These are phyloP conservation scores for Andrena bicolor DNA, from an alignment of 2,888 invertebrate genomes.

Conservation along the genomic window DNA sequence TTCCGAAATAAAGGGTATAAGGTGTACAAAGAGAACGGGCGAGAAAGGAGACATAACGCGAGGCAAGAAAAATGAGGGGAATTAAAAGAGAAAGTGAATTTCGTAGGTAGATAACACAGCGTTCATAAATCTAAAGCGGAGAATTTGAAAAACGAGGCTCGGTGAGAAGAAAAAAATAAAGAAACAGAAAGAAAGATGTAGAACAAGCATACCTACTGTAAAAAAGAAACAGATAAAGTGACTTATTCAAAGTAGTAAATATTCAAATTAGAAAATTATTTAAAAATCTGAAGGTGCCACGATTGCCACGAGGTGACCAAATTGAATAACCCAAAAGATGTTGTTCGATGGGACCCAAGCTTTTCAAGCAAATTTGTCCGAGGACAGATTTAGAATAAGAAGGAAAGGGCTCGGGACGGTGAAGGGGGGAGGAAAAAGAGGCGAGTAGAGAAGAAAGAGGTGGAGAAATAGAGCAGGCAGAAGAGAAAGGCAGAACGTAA, in stretches of 20 bases:
- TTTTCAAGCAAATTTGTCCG: not conserved
- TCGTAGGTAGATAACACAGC: no score
- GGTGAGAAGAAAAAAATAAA: not conserved
- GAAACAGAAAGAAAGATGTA: not conserved
- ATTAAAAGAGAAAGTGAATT: not conserved
- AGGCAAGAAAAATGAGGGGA: slow-evolving; percentile 5
- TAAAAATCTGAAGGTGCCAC: not conserved
- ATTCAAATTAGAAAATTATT: not conserved
- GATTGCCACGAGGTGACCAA: no score
- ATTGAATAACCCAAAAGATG: not conserved
- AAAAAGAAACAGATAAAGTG: not conserved
- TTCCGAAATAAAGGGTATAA: slow-evolving; percentile 64
- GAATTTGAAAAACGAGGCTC: not conserved
- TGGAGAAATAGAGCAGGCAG: slow-evolving; percentile 42
- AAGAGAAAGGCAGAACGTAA: slow-evolving; percentile 42
- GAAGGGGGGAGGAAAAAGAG: not conserved
- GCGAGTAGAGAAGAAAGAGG: not conserved
- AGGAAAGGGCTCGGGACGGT: not conserved
- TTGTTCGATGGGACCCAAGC: not conserved
- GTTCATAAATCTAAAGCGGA: not conserved
- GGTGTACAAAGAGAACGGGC: not conserved
- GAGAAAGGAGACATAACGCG: not conserved
- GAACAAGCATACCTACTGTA: not conserved
- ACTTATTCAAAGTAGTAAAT: no score
- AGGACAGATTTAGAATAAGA: not conserved